Evolutionary conservation across 2,797 vertebrate genomes (phyloP).

Genomic region (Sciurus vulgaris): DNA sequence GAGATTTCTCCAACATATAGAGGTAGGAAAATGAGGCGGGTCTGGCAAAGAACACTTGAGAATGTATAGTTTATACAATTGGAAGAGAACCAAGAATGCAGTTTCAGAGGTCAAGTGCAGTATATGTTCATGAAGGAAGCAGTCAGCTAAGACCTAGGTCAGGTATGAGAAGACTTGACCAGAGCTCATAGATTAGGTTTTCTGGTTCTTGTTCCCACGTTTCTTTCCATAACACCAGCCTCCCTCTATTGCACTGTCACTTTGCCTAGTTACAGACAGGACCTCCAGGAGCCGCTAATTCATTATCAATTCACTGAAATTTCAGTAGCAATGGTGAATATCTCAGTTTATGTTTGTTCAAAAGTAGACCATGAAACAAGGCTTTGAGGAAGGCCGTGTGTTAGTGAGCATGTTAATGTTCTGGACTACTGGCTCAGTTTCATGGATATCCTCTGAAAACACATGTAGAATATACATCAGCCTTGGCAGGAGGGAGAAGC

Average conservation of each 20-base stretch:
- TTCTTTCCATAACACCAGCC: background rate
- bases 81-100: background rate
- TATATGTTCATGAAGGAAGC: background rate
- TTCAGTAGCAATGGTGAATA: background rate
- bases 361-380: background rate
- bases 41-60: background rate
- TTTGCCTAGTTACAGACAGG: background rate
- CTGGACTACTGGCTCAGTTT: background rate
- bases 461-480: background rate
- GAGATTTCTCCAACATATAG: background rate
- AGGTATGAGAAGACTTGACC: background rate
- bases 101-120: background rate
- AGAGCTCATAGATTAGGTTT: background rate
- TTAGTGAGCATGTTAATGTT: background rate
- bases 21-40: background rate
- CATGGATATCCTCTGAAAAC: background rate
- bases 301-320: conserved; percentile 14
- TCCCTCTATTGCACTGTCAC: background rate
- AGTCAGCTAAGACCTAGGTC: background rate
- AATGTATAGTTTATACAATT: background rate
- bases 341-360: background rate
- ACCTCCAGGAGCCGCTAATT: background rate
- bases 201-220: background rate
- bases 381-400: background rate
- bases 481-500: background rate